Conservation (phyloP, 2,888 invertebrate genomes). For the Malthinus flaveolus region DNA sequence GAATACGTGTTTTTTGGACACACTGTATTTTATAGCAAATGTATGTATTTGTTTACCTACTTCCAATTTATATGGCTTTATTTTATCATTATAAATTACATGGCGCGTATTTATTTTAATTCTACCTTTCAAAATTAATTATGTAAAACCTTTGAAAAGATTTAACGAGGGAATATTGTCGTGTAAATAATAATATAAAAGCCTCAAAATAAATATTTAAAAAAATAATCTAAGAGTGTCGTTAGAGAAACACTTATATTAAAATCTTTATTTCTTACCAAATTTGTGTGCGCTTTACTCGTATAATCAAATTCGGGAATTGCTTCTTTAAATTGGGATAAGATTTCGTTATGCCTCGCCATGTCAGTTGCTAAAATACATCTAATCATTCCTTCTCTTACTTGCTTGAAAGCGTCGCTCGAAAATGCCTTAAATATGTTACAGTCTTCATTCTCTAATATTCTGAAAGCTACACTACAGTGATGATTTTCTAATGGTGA, state of each 20-base stretch:
- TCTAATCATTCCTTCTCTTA: constrained; percentile 78
- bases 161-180: too few species aligned
- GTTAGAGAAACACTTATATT: background rate
- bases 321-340: constrained; percentile 70
- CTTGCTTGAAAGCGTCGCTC: constrained; percentile 63
- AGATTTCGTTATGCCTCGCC: constrained; percentile 78
- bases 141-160: too few species aligned
- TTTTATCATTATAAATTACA: too few species aligned
- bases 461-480: constrained; percentile 81
- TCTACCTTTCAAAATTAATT: too few species aligned
- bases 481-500: constrained; percentile 86
- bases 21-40: too few species aligned
- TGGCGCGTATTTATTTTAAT: too few species aligned
- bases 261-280: constrained; percentile 57
- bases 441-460: constrained; percentile 77
- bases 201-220: background rate
- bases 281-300: constrained; percentile 71
- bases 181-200: too few species aligned
- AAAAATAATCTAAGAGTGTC: background rate
- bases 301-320: constrained; percentile 68
- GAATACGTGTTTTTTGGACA: too few species aligned
- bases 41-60: too few species aligned
- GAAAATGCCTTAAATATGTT: constrained; percentile 76
- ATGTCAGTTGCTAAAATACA: constrained; percentile 79
- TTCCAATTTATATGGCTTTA: too few species aligned